Evolutionary conservation across 2,113 vertebrate species (phyloP).

Genomic region (Neodon shergylaensis): DNA sequence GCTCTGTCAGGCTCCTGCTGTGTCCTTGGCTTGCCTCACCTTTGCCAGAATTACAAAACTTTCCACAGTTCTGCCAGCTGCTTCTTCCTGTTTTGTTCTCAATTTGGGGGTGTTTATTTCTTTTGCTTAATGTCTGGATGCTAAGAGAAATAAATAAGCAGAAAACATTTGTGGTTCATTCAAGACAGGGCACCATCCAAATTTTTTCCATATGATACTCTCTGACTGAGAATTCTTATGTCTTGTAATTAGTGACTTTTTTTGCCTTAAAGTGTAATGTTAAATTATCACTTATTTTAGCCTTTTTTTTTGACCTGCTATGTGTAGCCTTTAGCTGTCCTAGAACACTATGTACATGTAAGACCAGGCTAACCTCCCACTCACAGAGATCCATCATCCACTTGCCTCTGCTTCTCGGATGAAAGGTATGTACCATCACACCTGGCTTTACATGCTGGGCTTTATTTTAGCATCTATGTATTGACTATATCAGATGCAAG

Average conservation of each 20-base stretch:
- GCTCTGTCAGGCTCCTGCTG: slow-evolving; percentile 45
- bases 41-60: slow-evolving; percentile 65
- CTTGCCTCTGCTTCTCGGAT: not conserved
- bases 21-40: slow-evolving; percentile 66
- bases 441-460: not conserved
- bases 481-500: slow-evolving; percentile 9
- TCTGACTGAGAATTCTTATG: slow-evolving; percentile 43
- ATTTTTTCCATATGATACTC: slow-evolving; percentile 72
- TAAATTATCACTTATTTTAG: slow-evolving; percentile 62
- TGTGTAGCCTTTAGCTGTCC: not conserved
- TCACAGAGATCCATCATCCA: not conserved
- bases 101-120: slow-evolving; percentile 71
- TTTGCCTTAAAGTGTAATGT: slow-evolving; percentile 56
- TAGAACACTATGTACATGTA: not conserved
- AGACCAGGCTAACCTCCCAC: not conserved
- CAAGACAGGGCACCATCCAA: slow-evolving; percentile 64
- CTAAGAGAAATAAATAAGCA: slow-evolving; percentile 69
- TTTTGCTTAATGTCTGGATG: slow-evolving; percentile 73
- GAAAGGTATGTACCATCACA: not conserved
- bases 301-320: not conserved
- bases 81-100: slow-evolving; percentile 76
- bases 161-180: slow-evolving; percentile 66
- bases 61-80: slow-evolving; percentile 72
- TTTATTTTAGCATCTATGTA: slow-evolving; percentile 25
- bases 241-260: slow-evolving; percentile 52